Conservation (phyloP, 2,888 invertebrate species). For the Dryococelus australis region DNA sequence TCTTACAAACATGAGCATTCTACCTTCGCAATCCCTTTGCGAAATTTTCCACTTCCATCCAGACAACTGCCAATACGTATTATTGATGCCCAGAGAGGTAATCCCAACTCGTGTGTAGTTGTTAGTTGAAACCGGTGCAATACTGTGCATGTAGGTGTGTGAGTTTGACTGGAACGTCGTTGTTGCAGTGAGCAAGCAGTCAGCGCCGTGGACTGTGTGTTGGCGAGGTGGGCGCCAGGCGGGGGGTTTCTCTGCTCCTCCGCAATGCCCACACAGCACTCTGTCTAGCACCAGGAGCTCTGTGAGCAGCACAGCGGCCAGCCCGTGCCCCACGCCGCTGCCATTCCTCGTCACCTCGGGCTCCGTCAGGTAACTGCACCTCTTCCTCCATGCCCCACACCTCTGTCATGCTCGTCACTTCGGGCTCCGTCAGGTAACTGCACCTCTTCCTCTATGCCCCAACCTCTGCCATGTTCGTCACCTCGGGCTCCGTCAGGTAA, state of each 20-base stretch:
- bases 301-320: conserved; percentile 70
- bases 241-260: conserved; percentile 56
- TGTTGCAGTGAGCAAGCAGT: conserved; percentile 36
- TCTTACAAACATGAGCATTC: no score
- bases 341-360: conserved; percentile 77
- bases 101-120: no score
- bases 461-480: not conserved
- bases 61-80: no score
- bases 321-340: conserved; percentile 78
- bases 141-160: not conserved
- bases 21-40: no score
- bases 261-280: conserved; percentile 76
- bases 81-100: no score
- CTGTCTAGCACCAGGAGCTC: conserved; percentile 72
- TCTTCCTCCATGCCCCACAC: not conserved
- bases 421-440: not conserved
- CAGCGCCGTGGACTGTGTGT: conserved; percentile 38
- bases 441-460: not conserved
- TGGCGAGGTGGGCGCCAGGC: conserved; percentile 35
- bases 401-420: not conserved
- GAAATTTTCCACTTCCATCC: no score
- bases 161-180: no score
- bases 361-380: conserved; percentile 69
- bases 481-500: no score
- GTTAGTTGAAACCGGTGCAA: no score